phyloP scores from a whole-genome alignment of 2,113 vertebrate species.

The Cyanoderma ruficeps region DNA sequence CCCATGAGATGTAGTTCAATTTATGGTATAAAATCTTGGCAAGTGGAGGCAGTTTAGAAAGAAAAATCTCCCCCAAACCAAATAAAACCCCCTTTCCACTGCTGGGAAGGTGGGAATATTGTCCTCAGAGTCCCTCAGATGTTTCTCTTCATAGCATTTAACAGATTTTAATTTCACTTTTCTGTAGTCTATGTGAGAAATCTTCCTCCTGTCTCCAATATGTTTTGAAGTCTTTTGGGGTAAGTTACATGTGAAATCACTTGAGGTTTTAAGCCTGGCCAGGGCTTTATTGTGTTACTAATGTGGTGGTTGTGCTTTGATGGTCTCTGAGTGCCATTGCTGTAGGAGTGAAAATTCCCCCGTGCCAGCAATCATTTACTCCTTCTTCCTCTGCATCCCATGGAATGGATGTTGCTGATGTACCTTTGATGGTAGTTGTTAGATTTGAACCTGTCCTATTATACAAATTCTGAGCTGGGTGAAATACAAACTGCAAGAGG shows the following conservation, averaged over 20 bases:
- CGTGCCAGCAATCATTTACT: fast-evolving
- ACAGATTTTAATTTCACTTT: neutral
- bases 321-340: neutral
- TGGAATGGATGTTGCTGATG: neutral
- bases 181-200: neutral
- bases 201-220: neutral
- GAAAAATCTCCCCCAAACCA: neutral
- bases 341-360: neutral
- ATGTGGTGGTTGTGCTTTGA: neutral
- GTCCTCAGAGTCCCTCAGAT: neutral
- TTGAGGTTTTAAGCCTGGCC: neutral
- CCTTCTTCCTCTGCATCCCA: neutral
- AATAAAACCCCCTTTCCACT: neutral
- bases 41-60: neutral
- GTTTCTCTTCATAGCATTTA: neutral
- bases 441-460: neutral
- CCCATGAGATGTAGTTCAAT: neutral
- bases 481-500: neutral
- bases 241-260: neutral
- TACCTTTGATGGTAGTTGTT: neutral
- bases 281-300: neutral
- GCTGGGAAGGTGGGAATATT: conserved; percentile 9
- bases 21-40: conserved; percentile 49
- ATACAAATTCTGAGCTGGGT: neutral
- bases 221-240: neutral